Conservation (phyloP, 2,888 invertebrate genomes). For the Cerceris rybyensis region DNA sequence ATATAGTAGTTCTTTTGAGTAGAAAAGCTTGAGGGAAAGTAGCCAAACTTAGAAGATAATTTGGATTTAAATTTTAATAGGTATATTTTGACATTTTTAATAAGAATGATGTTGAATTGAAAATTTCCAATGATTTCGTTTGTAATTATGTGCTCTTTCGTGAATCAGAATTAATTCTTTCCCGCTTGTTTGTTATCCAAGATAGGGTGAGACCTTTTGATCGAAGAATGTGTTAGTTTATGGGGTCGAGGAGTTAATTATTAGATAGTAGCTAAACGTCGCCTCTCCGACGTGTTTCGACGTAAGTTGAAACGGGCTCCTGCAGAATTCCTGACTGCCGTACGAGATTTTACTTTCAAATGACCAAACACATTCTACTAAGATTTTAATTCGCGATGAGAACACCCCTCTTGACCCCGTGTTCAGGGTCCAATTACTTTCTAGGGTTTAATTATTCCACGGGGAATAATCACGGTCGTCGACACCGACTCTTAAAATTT, state of each 20-base stretch:
- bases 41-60: too few relatives aligned
- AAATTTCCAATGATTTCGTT: too few relatives aligned
- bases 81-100: too few relatives aligned
- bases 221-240: not conserved
- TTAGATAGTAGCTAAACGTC: not conserved
- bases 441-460: constrained; percentile 64
- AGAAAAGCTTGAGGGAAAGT: too few relatives aligned
- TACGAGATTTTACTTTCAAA: constrained; percentile 67
- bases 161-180: too few relatives aligned
- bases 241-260: too few relatives aligned
- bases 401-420: constrained; percentile 3
- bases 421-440: constrained; percentile 54
- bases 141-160: too few relatives aligned
- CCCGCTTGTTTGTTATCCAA: too few relatives aligned
- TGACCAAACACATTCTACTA: constrained; percentile 56
- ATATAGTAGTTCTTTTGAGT: too few relatives aligned
- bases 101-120: too few relatives aligned
- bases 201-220: too few relatives aligned
- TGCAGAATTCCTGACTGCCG: constrained; percentile 10
- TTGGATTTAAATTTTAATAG: too few relatives aligned
- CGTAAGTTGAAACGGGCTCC: constrained; percentile 12
- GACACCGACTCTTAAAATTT: constrained; percentile 10
- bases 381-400: constrained; percentile 72
- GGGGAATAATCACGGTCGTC: constrained; percentile 59
- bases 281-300: constrained; percentile 16